Conservation (phyloP, 2,113 vertebrate genomes). For the Oreochromis tanganicae region DNA sequence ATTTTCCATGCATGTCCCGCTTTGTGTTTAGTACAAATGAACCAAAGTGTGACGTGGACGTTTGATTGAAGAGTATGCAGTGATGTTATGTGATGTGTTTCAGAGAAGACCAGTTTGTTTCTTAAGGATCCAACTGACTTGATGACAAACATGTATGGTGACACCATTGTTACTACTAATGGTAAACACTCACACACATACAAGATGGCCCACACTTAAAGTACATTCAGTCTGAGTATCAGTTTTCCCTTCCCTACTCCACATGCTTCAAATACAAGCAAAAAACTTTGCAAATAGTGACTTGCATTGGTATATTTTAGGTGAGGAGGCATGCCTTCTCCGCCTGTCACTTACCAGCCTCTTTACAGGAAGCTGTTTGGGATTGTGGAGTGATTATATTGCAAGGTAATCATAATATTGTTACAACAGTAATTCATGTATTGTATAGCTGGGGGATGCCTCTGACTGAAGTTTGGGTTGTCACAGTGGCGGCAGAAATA, state of each 20-base stretch:
- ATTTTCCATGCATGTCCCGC: not conserved
- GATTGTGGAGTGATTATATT: not conserved
- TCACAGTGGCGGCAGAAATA: not conserved
- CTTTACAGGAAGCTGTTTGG: not conserved
- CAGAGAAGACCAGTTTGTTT: not conserved
- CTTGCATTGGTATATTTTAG: not conserved
- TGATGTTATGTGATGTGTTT: slow-evolving; percentile 16
- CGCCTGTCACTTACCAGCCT: not conserved
- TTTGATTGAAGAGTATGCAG: not conserved
- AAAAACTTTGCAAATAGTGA: not conserved
- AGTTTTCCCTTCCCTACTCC: not conserved
- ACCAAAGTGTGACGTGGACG: not conserved
- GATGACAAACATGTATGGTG: slow-evolving; percentile 67
- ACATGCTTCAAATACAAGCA: not conserved
- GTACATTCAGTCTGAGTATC: not conserved
- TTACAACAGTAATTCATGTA: not conserved
- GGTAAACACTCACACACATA: slow-evolving; percentile 29
- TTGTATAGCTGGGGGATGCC: not conserved
- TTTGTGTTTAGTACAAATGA: not conserved
- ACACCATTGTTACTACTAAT: slow-evolving; percentile 62
- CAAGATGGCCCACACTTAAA: not conserved
- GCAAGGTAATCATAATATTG: not conserved
- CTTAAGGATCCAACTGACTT: slow-evolving; percentile 64
- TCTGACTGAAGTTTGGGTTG: not conserved
- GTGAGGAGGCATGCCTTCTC: not conserved